Evolutionary conservation across 2,113 vertebrate genomes (phyloP), one percentile per base, ranked within the genome.

Genomic region (Tympanuchus pallidicinctus): DNA sequence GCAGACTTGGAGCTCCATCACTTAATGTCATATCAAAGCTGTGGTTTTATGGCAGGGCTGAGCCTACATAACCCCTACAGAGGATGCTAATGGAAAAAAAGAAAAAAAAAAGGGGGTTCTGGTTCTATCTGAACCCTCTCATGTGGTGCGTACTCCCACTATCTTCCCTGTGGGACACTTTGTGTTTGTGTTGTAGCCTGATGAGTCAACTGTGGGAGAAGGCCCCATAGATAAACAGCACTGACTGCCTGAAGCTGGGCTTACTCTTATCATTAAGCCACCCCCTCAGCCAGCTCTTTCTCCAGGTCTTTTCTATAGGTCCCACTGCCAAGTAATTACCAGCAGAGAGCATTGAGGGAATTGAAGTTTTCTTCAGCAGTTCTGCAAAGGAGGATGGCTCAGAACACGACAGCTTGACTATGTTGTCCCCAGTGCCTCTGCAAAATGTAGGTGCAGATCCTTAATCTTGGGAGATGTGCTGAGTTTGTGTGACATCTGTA

Each of bases 1-100:
- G 83, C 65, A 61, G 64, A 91, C 65, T 94, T 81, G 80, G 34
- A 93, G 67, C 65, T 95, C 52, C 52, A 61, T 81, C 75, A 81
- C 64, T 81, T 91, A 42, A 34, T 50, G 11, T 77, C 86, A 56
- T 59, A 40, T 9, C 74, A 77, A 90, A 93, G 47, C 60, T 67
- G 47, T 70, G 45, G 64, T 24, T 86, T 95, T 36, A 88, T 56
- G 47, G 21, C 47, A 64, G 25, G 8, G 14, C 18, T 82, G 56
- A 83, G 56, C 38, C 28, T 82, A 1, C 19, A 66, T 16, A 71
- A 10, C 8, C 27, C 4, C 2, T 65, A 1, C 52, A 22, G 43
- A 40, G 20, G 10, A 36, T 90, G 82, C 50, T 74, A 21, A 69
- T 50, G 13, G 32, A 56, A 87, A 64, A 56, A 11, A 87, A 64